A percentile compares a stretch with the other conserved stretches of the same genome.
Evolutionary conservation across 2,888 invertebrate species (phyloP).

Genomic region (Doris montereyensis): DNA sequence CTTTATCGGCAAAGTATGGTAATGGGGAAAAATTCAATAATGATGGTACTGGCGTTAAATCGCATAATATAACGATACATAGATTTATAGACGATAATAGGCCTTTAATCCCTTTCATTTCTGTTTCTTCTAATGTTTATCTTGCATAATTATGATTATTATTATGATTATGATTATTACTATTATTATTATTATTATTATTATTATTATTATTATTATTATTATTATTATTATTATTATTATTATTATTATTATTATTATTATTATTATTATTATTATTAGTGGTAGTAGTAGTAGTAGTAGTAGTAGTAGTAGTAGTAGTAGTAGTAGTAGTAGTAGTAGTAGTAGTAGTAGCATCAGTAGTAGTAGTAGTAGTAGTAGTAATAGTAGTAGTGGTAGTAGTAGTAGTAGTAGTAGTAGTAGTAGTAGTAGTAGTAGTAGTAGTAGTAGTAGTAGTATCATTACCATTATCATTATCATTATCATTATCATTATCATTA

Average conservation of each 20-base stretch:
- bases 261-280: not conserved
- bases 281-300: not conserved
- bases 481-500: not conserved
- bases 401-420: not conserved
- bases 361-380: not conserved
- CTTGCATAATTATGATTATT: too few species aligned
- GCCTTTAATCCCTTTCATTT: too few species aligned
- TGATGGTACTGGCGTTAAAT: too few species aligned
- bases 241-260: not conserved
- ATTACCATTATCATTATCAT: not conserved
- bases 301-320: not conserved
- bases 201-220: not conserved
- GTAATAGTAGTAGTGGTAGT: not conserved
- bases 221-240: not conserved
- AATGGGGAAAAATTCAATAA: too few species aligned
- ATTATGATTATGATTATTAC: not conserved
- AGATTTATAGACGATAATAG: too few species aligned
- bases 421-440: not conserved
- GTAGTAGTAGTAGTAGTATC: not conserved
- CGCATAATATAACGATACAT: too few species aligned
- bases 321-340: not conserved
- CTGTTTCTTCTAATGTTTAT: too few species aligned
- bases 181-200: not conserved
- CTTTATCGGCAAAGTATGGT: too few species aligned
- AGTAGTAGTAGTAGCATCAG: not conserved